Base-by-base conservation (phyloP, 2,797 vertebrate genomes). In the Nyctibius grandis region DNA sequence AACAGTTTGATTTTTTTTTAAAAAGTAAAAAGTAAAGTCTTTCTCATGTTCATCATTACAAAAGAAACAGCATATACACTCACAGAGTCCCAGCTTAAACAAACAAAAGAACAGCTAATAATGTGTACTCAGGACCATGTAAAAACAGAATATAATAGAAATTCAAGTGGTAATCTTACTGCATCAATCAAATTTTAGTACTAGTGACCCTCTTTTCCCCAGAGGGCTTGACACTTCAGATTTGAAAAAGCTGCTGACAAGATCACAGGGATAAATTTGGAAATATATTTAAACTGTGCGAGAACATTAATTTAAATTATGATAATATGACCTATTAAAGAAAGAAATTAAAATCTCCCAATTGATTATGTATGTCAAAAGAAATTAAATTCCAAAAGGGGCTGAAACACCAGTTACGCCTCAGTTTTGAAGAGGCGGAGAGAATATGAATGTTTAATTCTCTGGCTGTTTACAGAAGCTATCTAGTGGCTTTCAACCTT, bases 251-350 rank as follows among this genome's bases (percentile, higher is more conserved):
- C 59, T 96, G 74, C 80, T 90, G 61, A 81, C 96, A 97, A 97
- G 95, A 98, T 97, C 95, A 96, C 60, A 80, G 73, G 65, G 73
- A 95, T 96, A 93, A 97, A 97, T 96, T 79, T 80, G 81, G 87
- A 96, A 86, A 90, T 88, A 88, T 75, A 82, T 96, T 89, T 97
- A 96, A 97, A 95, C 73, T 70, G 83, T 91, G 86, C 69, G 76
- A 93, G 93, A 96, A 89, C 36, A 88, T 93, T 91, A 90, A 96
- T 96, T 97, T 97, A 95, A 97, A 97, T 97, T 98, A 97, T 96
- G 94, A 96, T 98, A 97, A 98, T 97, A 96, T 95, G 96, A 97
- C 96, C 96, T 97, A 97, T 96, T 97, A 97, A 96, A 97, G 76
- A 96, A 96, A 96, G 90, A 84, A 91, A 97, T 74, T 93, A 61